Conservation (phyloP, 2,113 vertebrate genomes). For the Orientallactaga bullata region DNA sequence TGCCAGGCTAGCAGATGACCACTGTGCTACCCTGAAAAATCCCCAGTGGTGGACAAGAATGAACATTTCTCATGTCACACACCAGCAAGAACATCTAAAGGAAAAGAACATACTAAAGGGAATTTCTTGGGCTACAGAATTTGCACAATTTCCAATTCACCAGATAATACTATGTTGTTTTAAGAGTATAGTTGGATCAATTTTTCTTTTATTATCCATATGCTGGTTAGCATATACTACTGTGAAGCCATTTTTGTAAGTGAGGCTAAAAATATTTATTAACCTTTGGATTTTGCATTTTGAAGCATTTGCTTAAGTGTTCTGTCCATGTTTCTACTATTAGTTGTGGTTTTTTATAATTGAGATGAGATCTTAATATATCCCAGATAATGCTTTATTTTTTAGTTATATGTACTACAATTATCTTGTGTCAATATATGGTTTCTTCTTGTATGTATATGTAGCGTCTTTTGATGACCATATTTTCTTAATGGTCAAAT, state of each 20-base stretch:
- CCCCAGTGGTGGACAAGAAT: background rate
- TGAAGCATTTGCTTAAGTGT: background rate
- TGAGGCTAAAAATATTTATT: background rate
- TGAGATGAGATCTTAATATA: background rate
- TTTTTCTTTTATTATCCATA: background rate
- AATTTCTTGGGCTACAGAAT: background rate
- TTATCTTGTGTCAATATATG: constrained; percentile 33
- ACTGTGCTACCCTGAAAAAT: background rate
- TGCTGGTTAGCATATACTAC: background rate
- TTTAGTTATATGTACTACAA: constrained; percentile 27
- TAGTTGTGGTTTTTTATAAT: background rate
- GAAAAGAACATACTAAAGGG: rapidly evolving
- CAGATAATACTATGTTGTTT: background rate
- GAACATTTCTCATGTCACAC: background rate
- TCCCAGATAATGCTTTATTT: background rate
- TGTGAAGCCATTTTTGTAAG: background rate
- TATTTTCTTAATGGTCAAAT: constrained; percentile 47
- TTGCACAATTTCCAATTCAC: background rate
- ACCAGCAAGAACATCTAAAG: background rate
- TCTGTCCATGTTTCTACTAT: background rate
- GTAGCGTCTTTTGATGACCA: background rate
- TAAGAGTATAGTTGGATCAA: background rate
- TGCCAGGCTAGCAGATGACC: no score
- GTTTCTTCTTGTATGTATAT: background rate
- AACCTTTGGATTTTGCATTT: background rate